phyloP scores from a whole-genome alignment of 2,113 vertebrate genomes.

The Gasterosteus aculeatus region DNA sequence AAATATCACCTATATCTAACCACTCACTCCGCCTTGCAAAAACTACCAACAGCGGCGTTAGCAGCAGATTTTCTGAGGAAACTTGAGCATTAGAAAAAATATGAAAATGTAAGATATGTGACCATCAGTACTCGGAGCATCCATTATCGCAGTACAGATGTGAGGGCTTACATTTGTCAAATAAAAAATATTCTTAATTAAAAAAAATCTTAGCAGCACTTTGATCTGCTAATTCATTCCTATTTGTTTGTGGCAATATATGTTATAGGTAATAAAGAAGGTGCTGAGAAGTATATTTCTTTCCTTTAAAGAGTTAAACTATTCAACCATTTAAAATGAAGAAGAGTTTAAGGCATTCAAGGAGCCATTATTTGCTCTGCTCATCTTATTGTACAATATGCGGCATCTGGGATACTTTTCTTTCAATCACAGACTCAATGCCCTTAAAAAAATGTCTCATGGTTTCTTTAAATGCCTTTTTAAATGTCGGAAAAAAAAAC shows the following conservation, averaged over 20 bases:
- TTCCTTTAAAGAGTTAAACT: no score
- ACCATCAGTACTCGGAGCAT: slow-evolving; percentile 1
- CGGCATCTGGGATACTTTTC: not conserved
- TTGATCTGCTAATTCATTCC: not conserved
- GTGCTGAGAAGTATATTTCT: no score
- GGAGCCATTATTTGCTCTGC: not conserved
- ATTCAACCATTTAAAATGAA: not conserved
- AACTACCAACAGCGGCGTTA: not conserved
- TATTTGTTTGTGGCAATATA: not conserved
- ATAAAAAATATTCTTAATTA: not conserved
- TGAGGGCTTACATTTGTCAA: not conserved
- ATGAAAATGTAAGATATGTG: not conserved
- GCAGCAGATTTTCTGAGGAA: not conserved
- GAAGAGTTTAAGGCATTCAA: not conserved
- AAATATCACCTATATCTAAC: not conserved
- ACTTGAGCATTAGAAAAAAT: slow-evolving; percentile 2
- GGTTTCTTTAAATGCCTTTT: not conserved
- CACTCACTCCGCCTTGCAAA: not conserved
- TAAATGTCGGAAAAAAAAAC: no score
- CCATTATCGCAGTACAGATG: not conserved
- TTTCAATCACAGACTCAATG: not conserved
- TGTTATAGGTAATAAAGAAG: no score
- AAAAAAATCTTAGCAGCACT: not conserved
- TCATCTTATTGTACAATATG: not conserved
- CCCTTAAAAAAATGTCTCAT: not conserved